These are phyloP conservation scores for Oscheius sp. DNA, from an alignment of 2,888 invertebrate genomes.

Conservation along the genomic window DNA sequence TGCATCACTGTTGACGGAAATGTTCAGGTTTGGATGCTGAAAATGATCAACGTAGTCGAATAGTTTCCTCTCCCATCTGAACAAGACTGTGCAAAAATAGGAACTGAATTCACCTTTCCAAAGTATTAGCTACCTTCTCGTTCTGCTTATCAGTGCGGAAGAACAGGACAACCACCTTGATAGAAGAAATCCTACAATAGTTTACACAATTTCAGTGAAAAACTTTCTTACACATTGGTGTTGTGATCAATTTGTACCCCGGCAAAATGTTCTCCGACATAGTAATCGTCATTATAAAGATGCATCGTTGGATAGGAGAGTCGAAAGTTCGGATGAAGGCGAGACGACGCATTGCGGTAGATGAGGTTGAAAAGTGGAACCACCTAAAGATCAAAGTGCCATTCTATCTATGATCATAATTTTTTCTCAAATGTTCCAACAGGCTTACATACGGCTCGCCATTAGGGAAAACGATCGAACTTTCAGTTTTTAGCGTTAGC, in stretches of 20 bases:
- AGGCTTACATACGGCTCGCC: background rate
- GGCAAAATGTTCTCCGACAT: slow-evolving; percentile 68
- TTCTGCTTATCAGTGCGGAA: slow-evolving; percentile 64
- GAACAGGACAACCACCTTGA: slow-evolving; percentile 64
- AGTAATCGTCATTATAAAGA: slow-evolving; percentile 68
- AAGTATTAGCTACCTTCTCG: slow-evolving; percentile 36
- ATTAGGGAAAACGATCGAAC: slow-evolving; percentile 15
- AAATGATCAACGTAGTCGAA: slow-evolving; percentile 55
- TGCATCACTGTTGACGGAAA: slow-evolving; percentile 60
- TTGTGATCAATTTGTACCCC: slow-evolving; percentile 61
- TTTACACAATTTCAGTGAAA: background rate
- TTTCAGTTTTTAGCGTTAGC: slow-evolving; percentile 31
- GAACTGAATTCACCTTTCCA: slow-evolving; percentile 20
- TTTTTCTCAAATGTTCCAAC: background rate
- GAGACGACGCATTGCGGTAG: slow-evolving; percentile 59
- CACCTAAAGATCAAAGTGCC: slow-evolving; percentile 42
- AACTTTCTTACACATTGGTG: slow-evolving; percentile 54
- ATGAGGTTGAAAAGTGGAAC: slow-evolving; percentile 64
- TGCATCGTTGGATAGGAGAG: slow-evolving; percentile 68
- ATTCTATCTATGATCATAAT: slow-evolving; percentile 1
- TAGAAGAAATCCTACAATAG: slow-evolving; percentile 47
- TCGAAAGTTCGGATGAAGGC: slow-evolving; percentile 66
- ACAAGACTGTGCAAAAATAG: slow-evolving; percentile 3
- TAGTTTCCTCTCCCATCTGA: slow-evolving; percentile 56
- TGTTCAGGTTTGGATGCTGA: slow-evolving; percentile 56